phyloP scores from a whole-genome alignment of 2,113 vertebrate species.

The Chloebia gouldiae region DNA sequence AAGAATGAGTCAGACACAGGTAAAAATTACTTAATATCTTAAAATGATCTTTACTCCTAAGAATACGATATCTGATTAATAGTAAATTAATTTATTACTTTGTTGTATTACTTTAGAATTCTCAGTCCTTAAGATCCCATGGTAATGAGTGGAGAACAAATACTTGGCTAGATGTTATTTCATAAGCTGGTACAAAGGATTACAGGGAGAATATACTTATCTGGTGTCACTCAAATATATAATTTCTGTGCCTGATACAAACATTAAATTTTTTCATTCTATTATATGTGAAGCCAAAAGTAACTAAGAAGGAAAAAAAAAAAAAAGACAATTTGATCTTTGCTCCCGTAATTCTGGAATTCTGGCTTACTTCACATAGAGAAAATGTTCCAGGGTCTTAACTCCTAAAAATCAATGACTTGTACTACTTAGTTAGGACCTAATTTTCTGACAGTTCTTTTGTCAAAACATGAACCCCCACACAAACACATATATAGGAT shows the following conservation, averaged over 20 bases:
- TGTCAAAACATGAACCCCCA: neutral
- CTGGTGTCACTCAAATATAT: neutral
- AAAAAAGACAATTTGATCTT: neutral
- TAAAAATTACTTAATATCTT: neutral
- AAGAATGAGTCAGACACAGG: neutral
- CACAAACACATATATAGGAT: neutral
- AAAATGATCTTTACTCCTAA: neutral
- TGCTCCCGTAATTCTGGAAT: neutral
- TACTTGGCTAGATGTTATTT: neutral
- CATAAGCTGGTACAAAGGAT: neutral
- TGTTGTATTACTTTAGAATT: neutral
- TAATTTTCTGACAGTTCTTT: slow-evolving; percentile 4
- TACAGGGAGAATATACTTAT: neutral
- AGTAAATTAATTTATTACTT: neutral
- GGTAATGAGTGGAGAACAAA: neutral
- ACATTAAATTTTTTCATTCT: neutral
- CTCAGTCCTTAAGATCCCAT: neutral
- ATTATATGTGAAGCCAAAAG: neutral
- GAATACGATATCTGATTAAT: neutral
- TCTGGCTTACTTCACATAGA: neutral
- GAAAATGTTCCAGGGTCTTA: neutral
- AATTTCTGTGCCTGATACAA: neutral
- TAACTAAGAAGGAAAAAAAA: neutral
- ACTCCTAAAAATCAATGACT: neutral
- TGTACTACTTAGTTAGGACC: neutral